Evolutionary conservation across 2,888 invertebrate species (phyloP).

Genomic region (Dendrolimus pini): DNA sequence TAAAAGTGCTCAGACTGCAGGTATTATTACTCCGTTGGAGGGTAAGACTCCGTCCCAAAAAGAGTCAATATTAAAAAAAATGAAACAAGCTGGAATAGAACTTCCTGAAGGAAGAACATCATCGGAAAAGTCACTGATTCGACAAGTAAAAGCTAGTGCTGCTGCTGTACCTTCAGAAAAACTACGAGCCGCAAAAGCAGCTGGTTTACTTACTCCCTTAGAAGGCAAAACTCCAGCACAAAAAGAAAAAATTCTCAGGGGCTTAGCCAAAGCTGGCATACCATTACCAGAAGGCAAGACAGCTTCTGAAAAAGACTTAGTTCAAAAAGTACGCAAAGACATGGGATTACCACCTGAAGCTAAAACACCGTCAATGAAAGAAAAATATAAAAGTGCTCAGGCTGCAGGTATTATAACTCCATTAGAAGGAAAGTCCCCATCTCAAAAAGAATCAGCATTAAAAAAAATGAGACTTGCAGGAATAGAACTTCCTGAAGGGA

Average conservation of each 20-base stretch:
- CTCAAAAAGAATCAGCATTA: slow-evolving; percentile 22
- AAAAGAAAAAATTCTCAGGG: slow-evolving; percentile 22
- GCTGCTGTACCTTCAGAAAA: slow-evolving; percentile 13
- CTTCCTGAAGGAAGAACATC: slow-evolving; percentile 19
- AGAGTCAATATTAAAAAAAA: slow-evolving; percentile 16
- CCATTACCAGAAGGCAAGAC: slow-evolving; percentile 16
- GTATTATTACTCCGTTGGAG: slow-evolving; percentile 28
- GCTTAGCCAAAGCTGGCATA: slow-evolving; percentile 14
- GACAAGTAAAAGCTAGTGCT: slow-evolving; percentile 13
- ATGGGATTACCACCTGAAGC: slow-evolving; percentile 21
- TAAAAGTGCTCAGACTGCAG: slow-evolving; percentile 20
- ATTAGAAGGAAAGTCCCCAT: slow-evolving; percentile 26
- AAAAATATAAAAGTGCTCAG: slow-evolving; percentile 15
- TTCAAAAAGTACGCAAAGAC: slow-evolving; percentile 19
- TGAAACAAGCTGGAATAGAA: slow-evolving; percentile 12
- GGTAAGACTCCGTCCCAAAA: slow-evolving; percentile 25
- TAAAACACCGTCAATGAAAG: slow-evolving; percentile 14
- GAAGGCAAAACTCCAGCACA: slow-evolving; percentile 22
- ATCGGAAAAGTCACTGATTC: slow-evolving; percentile 21
- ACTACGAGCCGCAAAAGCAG: slow-evolving; percentile 15
- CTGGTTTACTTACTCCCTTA: slow-evolving; percentile 19
- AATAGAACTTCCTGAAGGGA: slow-evolving; percentile 17
- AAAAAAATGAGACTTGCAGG: slow-evolving; percentile 11
- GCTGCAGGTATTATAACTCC: slow-evolving; percentile 27
- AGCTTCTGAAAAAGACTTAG: slow-evolving; percentile 17